phyloP scores from a whole-genome alignment of 2,888 invertebrate species.

The Drosophila kambysellisi region DNA sequence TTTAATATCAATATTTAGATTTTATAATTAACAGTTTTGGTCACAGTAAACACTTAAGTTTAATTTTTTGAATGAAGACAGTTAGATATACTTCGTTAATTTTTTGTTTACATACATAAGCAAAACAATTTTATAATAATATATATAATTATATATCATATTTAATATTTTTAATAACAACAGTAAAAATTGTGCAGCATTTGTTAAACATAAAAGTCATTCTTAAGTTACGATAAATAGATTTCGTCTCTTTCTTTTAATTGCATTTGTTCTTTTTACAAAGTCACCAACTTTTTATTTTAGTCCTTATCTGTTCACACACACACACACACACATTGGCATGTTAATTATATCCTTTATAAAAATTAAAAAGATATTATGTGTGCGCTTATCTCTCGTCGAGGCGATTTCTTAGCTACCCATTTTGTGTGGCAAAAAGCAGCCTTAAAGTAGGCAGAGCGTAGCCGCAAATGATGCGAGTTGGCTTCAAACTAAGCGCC shows the following conservation, averaged over 20 bases:
- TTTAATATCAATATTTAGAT: background rate
- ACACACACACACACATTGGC: background rate
- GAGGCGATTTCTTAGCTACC: slow-evolving; percentile 7
- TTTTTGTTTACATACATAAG: background rate
- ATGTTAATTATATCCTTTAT: slow-evolving; percentile 66
- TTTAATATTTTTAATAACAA: background rate
- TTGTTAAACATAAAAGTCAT: background rate
- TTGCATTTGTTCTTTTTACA: background rate
- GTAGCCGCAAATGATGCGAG: slow-evolving; percentile 60
- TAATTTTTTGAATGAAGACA: background rate
- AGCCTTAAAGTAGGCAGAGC: slow-evolving; percentile 58
- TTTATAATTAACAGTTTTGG: background rate
- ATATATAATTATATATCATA: background rate
- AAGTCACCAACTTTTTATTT: background rate
- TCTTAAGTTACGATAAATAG: background rate
- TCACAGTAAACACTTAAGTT: background rate
- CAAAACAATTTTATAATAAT: background rate
- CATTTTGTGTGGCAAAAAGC: background rate
- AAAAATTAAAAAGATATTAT: slow-evolving; percentile 71
- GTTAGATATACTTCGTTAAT: too few relatives aligned
- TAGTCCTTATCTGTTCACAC: background rate
- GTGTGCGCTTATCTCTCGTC: slow-evolving; percentile 67
- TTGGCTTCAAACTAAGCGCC: slow-evolving; percentile 64
- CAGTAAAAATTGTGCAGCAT: background rate
- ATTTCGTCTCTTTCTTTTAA: background rate